Conservation (phyloP, 2,113 vertebrate genomes). For the Myiozetetes cayanensis region DNA sequence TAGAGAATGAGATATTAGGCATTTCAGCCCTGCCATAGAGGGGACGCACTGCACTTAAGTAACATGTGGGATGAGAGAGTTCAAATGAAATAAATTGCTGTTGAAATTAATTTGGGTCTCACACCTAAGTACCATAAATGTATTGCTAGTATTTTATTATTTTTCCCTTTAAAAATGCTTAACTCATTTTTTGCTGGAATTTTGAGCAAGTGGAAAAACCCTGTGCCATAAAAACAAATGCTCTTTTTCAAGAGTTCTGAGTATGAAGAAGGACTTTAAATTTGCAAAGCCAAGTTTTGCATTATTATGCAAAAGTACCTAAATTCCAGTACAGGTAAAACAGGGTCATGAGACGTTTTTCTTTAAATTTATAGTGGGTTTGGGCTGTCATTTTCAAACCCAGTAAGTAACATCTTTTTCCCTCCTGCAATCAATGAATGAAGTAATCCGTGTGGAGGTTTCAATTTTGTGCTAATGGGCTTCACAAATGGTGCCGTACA, state of each 20-base stretch:
- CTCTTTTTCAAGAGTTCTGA: neutral
- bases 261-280: neutral
- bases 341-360: neutral
- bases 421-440: neutral
- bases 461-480: neutral
- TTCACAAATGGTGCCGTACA: fast-evolving
- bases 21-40: neutral
- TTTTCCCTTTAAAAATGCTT: neutral
- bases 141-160: neutral
- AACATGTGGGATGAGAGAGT: neutral
- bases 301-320: neutral
- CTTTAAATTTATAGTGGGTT: neutral
- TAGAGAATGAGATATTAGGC: neutral
- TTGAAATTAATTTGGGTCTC: neutral
- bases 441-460: neutral
- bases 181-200: neutral
- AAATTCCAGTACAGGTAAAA: neutral
- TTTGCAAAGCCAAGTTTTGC: neutral
- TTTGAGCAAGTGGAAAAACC: neutral
- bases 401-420: neutral
- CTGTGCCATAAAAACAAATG: neutral
- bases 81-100: neutral
- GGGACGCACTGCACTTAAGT: neutral
- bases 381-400: neutral
- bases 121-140: neutral